Conservation (phyloP, 1,140 invertebrate genomes). For the Hyposmocoma kahamanoa region DNA sequence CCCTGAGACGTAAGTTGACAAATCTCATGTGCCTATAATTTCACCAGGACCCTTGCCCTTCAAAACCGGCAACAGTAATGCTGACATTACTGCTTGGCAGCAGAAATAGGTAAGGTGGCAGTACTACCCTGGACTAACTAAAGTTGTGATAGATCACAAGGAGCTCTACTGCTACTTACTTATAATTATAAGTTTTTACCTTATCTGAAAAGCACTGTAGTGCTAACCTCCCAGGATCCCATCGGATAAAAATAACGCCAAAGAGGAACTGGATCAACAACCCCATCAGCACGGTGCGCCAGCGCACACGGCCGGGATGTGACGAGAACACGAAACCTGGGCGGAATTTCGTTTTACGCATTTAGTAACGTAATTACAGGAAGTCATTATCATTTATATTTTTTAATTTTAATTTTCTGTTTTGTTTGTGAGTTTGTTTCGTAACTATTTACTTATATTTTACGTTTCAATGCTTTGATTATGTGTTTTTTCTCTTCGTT, state of each 20-base stretch:
- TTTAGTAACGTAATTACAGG: background rate
- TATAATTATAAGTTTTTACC: no score
- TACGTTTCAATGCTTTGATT: background rate
- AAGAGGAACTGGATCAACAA: conserved; percentile 90
- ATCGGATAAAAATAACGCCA: conserved; percentile 90
- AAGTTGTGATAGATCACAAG: no score
- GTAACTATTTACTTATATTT: no score
- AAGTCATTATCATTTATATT: background rate
- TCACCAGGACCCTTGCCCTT: no score
- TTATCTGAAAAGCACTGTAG: conserved; percentile 89
- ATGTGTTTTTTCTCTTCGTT: background rate
- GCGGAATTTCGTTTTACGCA: conserved; percentile 14
- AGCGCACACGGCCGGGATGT: conserved; percentile 75
- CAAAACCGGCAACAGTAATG: no score
- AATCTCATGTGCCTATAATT: no score
- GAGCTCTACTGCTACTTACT: no score
- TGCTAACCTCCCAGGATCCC: conserved; percentile 82
- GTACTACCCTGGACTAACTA: no score
- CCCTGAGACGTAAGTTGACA: no score
- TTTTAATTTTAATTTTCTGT: background rate
- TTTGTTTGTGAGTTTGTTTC: background rate
- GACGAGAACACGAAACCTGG: conserved; percentile 77
- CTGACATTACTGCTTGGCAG: no score
- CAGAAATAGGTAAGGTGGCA: no score
- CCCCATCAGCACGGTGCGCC: conserved; percentile 87